Conservation (phyloP, 2,797 vertebrate species). For the Pelochelys cantorii region DNA sequence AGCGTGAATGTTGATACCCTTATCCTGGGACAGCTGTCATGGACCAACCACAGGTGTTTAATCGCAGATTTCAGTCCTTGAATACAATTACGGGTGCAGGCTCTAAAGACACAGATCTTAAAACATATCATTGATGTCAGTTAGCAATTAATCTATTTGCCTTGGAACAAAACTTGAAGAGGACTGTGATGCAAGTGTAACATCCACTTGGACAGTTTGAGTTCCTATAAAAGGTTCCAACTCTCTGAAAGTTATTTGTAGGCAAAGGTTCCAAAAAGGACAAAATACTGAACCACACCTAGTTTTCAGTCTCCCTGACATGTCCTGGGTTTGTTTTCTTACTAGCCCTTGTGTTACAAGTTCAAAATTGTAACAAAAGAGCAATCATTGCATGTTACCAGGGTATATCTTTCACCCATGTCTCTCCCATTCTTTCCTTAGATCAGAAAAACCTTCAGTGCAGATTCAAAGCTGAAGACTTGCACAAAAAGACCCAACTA, state of each 20-base stretch:
- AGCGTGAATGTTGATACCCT: neutral
- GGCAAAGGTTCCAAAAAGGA: neutral
- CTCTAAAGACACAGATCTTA: neutral
- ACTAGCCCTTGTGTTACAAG: neutral
- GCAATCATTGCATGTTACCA: neutral
- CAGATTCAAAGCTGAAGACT: neutral
- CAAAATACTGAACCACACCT: neutral
- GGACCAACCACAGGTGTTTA: neutral
- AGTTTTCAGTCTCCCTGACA: neutral
- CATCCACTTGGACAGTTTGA: neutral
- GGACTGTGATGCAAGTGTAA: too few relatives aligned
- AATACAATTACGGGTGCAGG: neutral
- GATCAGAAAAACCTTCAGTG: constrained; percentile 8
- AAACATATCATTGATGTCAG: neutral
- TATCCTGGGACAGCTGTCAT: neutral
- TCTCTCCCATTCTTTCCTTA: constrained; percentile 34
- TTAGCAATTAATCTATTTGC: neutral
- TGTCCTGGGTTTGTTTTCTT: neutral
- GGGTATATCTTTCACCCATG: fast-evolving
- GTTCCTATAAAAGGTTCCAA: neutral
- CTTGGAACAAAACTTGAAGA: neutral
- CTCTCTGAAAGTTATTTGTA: neutral
- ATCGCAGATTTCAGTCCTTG: neutral
- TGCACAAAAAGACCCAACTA: neutral
- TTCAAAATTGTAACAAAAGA: neutral